These are phyloP conservation scores for Uria lomvia DNA, from an alignment of 2,113 vertebrate species.

Conservation along the genomic window DNA sequence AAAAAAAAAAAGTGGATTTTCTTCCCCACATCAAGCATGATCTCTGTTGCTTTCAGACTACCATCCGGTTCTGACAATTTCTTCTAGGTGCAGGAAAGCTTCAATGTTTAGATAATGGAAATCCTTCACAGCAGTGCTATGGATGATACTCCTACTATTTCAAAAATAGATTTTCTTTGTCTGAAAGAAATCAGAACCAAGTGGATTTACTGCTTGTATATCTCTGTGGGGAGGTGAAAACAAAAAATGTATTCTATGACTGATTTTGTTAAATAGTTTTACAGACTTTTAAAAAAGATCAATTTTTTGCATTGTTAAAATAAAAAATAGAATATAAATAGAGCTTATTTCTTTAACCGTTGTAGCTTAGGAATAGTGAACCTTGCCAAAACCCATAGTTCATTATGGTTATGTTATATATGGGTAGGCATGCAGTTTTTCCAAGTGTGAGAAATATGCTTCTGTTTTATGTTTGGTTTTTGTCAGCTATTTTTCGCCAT, in stretches of 20 bases:
- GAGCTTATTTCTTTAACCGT: neutral
- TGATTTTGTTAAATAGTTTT: neutral
- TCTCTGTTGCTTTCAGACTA: neutral
- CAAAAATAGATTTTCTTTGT: neutral
- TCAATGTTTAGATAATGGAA: neutral
- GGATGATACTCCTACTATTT: neutral
- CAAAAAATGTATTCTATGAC: neutral
- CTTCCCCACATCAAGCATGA: neutral
- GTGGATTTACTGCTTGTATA: neutral
- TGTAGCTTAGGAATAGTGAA: neutral
- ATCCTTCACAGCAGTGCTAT: neutral
- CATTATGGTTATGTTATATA: neutral
- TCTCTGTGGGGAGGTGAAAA: neutral
- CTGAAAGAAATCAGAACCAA: neutral
- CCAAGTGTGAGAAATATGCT: neutral
- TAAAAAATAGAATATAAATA: neutral
- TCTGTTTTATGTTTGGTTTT: neutral
- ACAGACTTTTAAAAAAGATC: neutral
- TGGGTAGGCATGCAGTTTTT: neutral
- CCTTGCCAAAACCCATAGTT: neutral
- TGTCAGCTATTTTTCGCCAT: neutral
- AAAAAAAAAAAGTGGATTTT: neutral
- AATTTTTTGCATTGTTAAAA: neutral
- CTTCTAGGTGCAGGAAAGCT: neutral
- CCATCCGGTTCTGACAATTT: neutral